These are phyloP conservation scores for Tetraneura akinire DNA, from an alignment of 1,140 invertebrate genomes.

Conservation along the genomic window DNA sequence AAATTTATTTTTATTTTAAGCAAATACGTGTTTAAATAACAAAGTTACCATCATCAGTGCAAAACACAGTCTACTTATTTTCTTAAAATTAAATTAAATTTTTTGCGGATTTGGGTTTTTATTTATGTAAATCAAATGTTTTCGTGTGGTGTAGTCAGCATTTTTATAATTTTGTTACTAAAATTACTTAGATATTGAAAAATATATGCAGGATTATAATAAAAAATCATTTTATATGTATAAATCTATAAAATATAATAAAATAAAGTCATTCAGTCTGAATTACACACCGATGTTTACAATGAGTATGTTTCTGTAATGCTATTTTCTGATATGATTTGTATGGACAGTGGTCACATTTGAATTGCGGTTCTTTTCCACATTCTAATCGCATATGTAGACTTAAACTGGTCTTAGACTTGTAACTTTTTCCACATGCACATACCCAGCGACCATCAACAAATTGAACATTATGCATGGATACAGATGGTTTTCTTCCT, in stretches of 20 bases:
- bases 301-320: constrained; percentile 54
- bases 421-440: constrained; percentile 54
- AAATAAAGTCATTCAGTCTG: constrained; percentile 48
- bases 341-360: constrained; percentile 60
- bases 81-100: no score
- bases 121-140: no score
- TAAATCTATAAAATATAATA: constrained; percentile 17
- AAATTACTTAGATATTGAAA: no score
- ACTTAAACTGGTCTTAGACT: constrained; percentile 51
- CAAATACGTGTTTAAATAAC: no score
- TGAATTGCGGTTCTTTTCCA: constrained; percentile 62
- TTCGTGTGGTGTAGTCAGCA: no score
- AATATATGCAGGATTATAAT: no score
- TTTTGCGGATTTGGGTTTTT: no score
- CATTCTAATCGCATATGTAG: constrained; percentile 62
- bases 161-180: no score
- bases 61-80: no score
- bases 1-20: no score
- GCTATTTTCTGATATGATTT: constrained; percentile 56
- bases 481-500: constrained; percentile 44
- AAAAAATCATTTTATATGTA: no score
- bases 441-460: constrained; percentile 25
- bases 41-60: no score
- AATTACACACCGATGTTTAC: constrained; percentile 38
- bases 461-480: constrained; percentile 44